Evolutionary conservation across 2,797 vertebrate species (phyloP).

Genomic region (Erithacus rubecula): DNA sequence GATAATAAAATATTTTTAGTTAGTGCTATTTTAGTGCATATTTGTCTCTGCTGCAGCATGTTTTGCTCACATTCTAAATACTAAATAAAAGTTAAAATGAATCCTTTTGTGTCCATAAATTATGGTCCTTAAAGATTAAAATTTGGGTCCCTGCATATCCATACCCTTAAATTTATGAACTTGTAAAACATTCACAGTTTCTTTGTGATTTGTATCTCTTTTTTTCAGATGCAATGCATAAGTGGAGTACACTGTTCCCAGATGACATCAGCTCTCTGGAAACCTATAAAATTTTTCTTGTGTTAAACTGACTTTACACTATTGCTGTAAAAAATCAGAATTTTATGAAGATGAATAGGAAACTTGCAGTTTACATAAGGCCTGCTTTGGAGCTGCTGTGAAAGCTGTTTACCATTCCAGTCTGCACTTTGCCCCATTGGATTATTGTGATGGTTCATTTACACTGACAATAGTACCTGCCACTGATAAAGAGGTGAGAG

Average conservation of each 20-base stretch:
- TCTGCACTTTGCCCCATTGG: background rate
- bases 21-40: background rate
- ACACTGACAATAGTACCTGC: background rate
- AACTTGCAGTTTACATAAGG: background rate
- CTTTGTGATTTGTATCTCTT: constrained; percentile 60
- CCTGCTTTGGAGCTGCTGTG: background rate
- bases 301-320: constrained; percentile 56
- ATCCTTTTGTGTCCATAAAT: constrained; percentile 42
- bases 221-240: constrained; percentile 34
- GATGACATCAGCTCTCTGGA: constrained; percentile 48
- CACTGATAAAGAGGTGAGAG: background rate
- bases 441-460: background rate
- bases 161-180: constrained; percentile 59
- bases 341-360: constrained; percentile 50
- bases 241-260: constrained; percentile 35
- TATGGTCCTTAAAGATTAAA: constrained; percentile 23
- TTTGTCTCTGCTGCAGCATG: constrained; percentile 9
- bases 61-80: constrained; percentile 37
- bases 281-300: constrained; percentile 51
- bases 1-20: background rate
- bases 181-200: constrained; percentile 58
- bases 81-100: constrained; percentile 44
- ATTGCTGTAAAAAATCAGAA: constrained; percentile 37
- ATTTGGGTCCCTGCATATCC: constrained; percentile 2
- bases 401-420: background rate